Conservation (phyloP, 2,113 vertebrate genomes). For the Catharus fuscescens region DNA sequence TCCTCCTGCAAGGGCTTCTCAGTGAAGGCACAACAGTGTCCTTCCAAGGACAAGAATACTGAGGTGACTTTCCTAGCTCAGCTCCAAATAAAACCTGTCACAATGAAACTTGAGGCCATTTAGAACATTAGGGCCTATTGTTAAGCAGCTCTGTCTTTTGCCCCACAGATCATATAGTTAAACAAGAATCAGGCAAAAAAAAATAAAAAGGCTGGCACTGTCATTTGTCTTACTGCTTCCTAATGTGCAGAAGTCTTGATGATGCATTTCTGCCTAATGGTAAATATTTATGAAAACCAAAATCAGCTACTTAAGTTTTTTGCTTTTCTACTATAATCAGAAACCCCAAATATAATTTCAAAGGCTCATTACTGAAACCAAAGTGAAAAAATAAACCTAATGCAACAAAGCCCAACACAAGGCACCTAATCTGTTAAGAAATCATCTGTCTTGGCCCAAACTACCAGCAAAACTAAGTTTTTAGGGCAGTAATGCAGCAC, state of each 20-base stretch:
- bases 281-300: not conserved
- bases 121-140: not conserved
- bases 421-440: not conserved
- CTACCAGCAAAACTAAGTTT: not conserved
- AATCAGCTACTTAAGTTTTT: not conserved
- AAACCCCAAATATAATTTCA: not conserved
- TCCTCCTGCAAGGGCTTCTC: not conserved
- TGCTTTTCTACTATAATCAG: not conserved
- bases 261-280: not conserved
- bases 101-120: not conserved
- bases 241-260: not conserved
- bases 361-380: not conserved
- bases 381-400: not conserved
- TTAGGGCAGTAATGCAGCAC: not conserved
- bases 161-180: not conserved
- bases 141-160: not conserved
- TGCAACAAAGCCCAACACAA: not conserved
- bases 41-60: not conserved
- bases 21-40: not conserved
- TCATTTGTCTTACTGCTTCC: not conserved
- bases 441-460: not conserved
- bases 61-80: not conserved
- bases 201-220: fast-evolving
- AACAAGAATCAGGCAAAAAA: not conserved
- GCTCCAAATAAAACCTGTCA: not conserved